phyloP scores from a whole-genome alignment of 2,888 invertebrate species.

The Drosophila picticornis region DNA sequence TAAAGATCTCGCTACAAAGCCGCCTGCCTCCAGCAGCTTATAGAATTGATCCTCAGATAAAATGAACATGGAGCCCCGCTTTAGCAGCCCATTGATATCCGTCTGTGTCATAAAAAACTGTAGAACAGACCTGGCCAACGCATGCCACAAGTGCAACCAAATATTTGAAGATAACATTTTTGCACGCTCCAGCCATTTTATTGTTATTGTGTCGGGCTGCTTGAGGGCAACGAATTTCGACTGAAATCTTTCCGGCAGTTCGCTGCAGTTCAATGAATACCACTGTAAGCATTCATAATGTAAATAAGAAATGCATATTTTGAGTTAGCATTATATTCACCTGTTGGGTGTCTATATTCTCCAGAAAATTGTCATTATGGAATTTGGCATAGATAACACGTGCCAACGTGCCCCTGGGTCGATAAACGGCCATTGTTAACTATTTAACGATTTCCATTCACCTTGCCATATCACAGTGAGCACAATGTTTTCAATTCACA shows the following conservation, averaged over 20 bases:
- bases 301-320: not conserved
- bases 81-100: conserved; percentile 96
- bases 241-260: conserved; percentile 81
- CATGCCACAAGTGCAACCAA: conserved; percentile 95
- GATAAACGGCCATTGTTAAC: conserved; percentile 76
- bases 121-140: conserved; percentile 93
- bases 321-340: conserved; percentile 50
- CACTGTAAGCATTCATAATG: conserved; percentile 74
- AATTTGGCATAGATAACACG: conserved; percentile 85
- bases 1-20: conserved; percentile 67
- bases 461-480: conserved; percentile 9
- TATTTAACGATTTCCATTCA: conserved; percentile 16
- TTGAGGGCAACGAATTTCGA: conserved; percentile 82
- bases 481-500: not conserved
- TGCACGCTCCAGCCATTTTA: conserved; percentile 83
- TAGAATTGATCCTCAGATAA: conserved; percentile 93
- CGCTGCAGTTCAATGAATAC: conserved; percentile 79
- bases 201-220: conserved; percentile 82
- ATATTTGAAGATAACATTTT: conserved; percentile 86
- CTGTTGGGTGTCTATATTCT: conserved; percentile 84
- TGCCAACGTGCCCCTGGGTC: conserved; percentile 84
- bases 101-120: conserved; percentile 97
- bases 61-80: conserved; percentile 98
- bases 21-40: conserved; percentile 79
- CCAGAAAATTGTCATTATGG: conserved; percentile 84